Evolutionary conservation across 2,113 vertebrate genomes (phyloP).

Genomic region (Upupa epops): DNA sequence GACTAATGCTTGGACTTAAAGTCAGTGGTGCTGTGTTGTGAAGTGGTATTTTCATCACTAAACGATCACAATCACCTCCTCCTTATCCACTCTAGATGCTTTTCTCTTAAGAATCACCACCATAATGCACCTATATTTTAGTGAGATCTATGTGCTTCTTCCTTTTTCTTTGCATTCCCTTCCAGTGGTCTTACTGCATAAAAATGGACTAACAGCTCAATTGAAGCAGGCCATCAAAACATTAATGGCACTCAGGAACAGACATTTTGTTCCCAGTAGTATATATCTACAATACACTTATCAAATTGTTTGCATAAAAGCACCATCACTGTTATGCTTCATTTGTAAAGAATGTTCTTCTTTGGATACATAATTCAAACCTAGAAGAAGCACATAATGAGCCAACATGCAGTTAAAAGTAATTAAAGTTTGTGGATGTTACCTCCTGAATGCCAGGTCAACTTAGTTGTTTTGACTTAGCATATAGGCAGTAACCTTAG

Average conservation of each 20-base stretch:
- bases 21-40: neutral
- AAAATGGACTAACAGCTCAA: neutral
- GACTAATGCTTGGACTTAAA: neutral
- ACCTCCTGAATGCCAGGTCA: neutral
- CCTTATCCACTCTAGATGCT: neutral
- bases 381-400: neutral
- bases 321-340: neutral
- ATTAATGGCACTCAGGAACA: neutral
- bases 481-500: neutral
- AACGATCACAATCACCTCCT: neutral
- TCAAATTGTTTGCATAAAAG: neutral
- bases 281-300: neutral
- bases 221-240: neutral
- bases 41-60: neutral
- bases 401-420: neutral
- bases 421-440: neutral
- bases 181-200: neutral
- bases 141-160: neutral
- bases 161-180: neutral
- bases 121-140: neutral
- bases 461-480: neutral
- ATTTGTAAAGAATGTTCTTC: neutral
- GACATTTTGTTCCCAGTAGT: neutral
- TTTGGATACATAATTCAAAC: neutral
- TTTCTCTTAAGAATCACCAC: neutral